Conservation (phyloP, 1,140 invertebrate genomes). For the Drosophila dunni region DNA sequence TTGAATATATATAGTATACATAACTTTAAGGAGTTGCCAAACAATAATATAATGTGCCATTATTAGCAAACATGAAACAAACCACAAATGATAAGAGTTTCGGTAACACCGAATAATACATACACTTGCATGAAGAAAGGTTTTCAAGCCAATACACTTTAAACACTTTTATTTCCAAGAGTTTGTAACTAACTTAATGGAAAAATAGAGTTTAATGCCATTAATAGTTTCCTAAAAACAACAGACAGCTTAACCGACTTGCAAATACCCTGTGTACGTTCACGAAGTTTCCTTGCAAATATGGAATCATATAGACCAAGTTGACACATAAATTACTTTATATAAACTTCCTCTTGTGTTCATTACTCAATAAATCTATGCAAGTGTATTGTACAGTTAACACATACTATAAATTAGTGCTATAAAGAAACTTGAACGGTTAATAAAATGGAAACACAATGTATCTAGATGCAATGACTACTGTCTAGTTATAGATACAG, state of each 20-base stretch:
- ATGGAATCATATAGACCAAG: too few relatives aligned
- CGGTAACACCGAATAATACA: slow-evolving; percentile 15
- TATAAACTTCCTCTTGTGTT: too few relatives aligned
- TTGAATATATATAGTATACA: slow-evolving; percentile 22
- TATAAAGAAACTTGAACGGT: not conserved
- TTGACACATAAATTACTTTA: too few relatives aligned
- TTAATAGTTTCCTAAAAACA: too few relatives aligned
- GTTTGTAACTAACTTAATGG: too few relatives aligned
- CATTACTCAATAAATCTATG: not conserved
- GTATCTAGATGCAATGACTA: slow-evolving; percentile 12
- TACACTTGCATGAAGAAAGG: slow-evolving; percentile 8
- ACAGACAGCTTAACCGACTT: too few relatives aligned
- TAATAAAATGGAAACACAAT: slow-evolving; percentile 14
- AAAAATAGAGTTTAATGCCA: too few relatives aligned
- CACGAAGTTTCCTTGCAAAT: too few relatives aligned
- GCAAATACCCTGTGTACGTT: too few relatives aligned
- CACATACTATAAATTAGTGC: not conserved
- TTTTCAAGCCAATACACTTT: not conserved
- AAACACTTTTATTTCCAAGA: too few relatives aligned
- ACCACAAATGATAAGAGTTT: not conserved
- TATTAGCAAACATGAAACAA: slow-evolving; percentile 62
- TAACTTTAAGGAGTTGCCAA: slow-evolving; percentile 53
- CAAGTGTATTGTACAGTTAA: slow-evolving; percentile 11
- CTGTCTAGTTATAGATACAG: not conserved
- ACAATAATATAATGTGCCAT: slow-evolving; percentile 84